phyloP scores from a whole-genome alignment of 2,113 vertebrate species.

The Lepus timidus region DNA sequence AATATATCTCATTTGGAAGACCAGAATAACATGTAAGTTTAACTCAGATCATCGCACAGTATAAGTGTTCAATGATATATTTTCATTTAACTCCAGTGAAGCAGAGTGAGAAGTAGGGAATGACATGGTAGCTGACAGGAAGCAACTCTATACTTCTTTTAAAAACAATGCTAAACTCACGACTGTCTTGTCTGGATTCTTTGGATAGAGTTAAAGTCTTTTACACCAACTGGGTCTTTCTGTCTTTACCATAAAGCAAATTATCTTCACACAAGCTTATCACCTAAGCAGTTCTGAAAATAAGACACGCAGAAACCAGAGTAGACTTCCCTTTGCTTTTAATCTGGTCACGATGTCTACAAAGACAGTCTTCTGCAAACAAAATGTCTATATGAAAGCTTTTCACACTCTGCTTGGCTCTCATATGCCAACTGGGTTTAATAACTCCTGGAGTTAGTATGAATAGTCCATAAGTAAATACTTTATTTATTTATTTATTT shows the following conservation, averaged over 20 bases:
- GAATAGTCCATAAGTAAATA: not conserved
- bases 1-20: not conserved
- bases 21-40: not conserved
- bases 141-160: not conserved
- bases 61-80: not conserved
- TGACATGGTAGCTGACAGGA: not conserved
- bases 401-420: not conserved
- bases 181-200: not conserved
- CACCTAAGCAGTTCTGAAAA: not conserved
- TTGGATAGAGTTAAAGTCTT: not conserved
- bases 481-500: not conserved
- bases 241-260: slow-evolving; percentile 8
- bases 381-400: not conserved
- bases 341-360: not conserved
- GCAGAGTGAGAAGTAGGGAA: not conserved
- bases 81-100: not conserved
- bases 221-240: not conserved
- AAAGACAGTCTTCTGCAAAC: not conserved
- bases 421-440: not conserved
- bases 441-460: not conserved
- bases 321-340: not conserved
- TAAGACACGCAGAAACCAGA: not conserved
- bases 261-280: not conserved
- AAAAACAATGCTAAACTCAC: not conserved
- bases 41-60: not conserved